Evolutionary conservation across 1,140 invertebrate species (phyloP).

Genomic region (Drosophila carrolli): DNA sequence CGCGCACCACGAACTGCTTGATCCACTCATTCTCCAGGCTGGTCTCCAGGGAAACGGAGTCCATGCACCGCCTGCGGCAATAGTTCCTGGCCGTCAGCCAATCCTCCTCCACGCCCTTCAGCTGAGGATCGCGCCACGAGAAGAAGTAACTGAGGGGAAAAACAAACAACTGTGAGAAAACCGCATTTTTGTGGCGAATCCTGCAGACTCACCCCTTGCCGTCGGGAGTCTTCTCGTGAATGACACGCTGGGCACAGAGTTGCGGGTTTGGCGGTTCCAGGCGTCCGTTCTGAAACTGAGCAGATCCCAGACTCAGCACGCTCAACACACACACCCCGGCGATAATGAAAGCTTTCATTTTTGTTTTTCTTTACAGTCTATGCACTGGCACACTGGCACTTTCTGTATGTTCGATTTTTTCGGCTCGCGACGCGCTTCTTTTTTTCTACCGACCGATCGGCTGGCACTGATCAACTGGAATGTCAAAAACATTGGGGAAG

Average conservation of each 20-base stretch:
- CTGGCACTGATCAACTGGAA: conserved; percentile 64
- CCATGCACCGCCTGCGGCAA: conserved; percentile 94
- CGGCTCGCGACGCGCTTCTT: conserved; percentile 35
- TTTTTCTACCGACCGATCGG: conserved; percentile 62
- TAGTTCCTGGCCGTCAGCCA: conserved; percentile 93
- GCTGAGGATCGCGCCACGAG: conserved; percentile 92
- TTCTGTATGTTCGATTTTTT: conserved; percentile 35
- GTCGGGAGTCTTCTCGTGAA: conserved; percentile 88
- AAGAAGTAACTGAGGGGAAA: conserved; percentile 89
- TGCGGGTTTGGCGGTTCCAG: conserved; percentile 90
- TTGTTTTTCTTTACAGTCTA: conserved; percentile 25
- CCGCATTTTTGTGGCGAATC: background rate
- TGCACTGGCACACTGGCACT: conserved; percentile 57
- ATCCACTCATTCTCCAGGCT: conserved; percentile 93
- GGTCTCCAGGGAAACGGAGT: conserved; percentile 92
- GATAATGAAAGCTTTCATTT: conserved; percentile 85
- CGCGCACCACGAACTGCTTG: conserved; percentile 90
- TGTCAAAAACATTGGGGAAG: conserved; percentile 74
- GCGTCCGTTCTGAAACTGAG: conserved; percentile 89
- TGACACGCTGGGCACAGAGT: conserved; percentile 89
- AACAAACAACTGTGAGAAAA: conserved; percentile 3
- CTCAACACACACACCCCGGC: conserved; percentile 84
- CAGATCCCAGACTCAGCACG: conserved; percentile 85
- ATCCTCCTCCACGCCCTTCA: conserved; percentile 90
- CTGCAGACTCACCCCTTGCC: conserved; percentile 84